Evolutionary conservation across 1,140 invertebrate genomes (phyloP), one percentile per base, ranked within the genome.

Genomic region (Temnothorax nylanderi): DNA sequence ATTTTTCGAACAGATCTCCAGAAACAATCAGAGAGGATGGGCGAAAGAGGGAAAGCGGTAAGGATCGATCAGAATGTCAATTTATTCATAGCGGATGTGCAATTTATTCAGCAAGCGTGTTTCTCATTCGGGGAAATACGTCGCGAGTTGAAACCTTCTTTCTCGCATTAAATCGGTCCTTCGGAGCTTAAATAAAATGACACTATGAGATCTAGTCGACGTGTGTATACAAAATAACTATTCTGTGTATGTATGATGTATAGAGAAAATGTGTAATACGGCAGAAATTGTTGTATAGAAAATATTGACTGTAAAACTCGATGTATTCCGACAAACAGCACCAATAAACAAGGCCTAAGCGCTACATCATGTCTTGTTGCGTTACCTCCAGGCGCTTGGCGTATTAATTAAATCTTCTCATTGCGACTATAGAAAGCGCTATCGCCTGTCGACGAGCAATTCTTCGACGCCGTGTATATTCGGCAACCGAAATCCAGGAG

Each of bases 331-430:
- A 78, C 78, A 89, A 91, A 71, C 65, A 84, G 89, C 77, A 93
- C 81, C 88, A 92, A 92, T 92, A 92, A 92, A 92, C 64, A 84
- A 72, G 91, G 89, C 91, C 87, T 92, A 91, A 92, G 60, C 37
- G 34, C 88, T 80, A 51, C 11, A 6, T 0, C 8, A 3, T 34
- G 21, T 86, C 6, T 76, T 16, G 0, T 41, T 65, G 21, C 49
- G 13, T 51, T n/a, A 72, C 21, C 34, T 72, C 8, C 34, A 32
- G 13, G 3, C 1, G 3, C 6, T 7, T 44, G 37, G 16, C n/a
- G 7, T 37, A 37, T 37, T 37, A 64, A 37, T 64, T 8, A 64
- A 64, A 64, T 10, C 16, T 37, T 37, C 34, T 64, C 18, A 10
- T 64, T 10, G 18, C 64, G 64, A 21, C 11, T 18, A 32, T 7